These are phyloP conservation scores for Hepsetus odoe DNA, from an alignment of 2,113 vertebrate genomes.

Conservation along the genomic window DNA sequence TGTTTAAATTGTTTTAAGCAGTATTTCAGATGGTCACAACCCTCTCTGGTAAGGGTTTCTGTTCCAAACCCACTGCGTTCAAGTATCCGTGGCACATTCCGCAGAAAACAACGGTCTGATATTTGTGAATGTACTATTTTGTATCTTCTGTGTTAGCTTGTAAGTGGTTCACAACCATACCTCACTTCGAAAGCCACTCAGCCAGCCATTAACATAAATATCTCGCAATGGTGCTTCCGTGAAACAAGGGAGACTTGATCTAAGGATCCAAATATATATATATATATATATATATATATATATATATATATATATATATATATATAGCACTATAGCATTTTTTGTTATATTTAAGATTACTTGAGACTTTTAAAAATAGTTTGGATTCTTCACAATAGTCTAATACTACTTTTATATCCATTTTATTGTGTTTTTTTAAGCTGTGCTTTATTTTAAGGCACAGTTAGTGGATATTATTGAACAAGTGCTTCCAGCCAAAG, in stretches of 20 bases:
- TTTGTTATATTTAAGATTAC: slow-evolving; percentile 10
- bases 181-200: slow-evolving; percentile 79
- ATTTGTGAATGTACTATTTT: slow-evolving; percentile 65
- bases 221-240: slow-evolving; percentile 76
- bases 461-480: neutral
- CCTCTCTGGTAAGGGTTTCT: slow-evolving; percentile 5
- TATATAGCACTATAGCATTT: neutral
- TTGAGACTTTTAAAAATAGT: neutral
- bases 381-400: neutral
- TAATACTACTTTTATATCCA: neutral
- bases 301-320: neutral
- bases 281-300: neutral
- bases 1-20: neutral
- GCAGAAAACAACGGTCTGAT: slow-evolving; percentile 61
- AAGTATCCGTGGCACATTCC: slow-evolving; percentile 56
- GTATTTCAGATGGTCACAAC: slow-evolving; percentile 8
- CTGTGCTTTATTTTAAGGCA: slow-evolving; percentile 7
- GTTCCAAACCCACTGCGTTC: slow-evolving; percentile 43
- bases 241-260: slow-evolving; percentile 73
- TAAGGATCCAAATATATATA: neutral
- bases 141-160: slow-evolving; percentile 69
- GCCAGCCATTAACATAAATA: slow-evolving; percentile 76
- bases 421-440: slow-evolving; percentile 7
- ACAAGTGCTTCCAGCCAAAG: slow-evolving; percentile 15
- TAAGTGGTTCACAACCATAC: slow-evolving; percentile 75